Conservation (phyloP, 2,888 invertebrate genomes). For the Xestoiulus laeticollis region DNA sequence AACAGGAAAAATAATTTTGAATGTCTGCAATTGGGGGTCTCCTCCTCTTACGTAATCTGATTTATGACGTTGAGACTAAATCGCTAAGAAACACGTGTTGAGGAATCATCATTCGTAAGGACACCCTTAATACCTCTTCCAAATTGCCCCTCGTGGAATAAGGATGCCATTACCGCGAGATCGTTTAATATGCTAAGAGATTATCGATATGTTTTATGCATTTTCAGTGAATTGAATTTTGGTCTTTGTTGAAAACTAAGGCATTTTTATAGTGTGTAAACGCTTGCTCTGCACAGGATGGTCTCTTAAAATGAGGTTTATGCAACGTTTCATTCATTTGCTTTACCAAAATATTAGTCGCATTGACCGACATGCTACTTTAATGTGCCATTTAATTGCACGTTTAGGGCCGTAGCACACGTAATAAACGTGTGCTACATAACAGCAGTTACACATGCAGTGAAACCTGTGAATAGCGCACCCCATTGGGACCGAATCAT, state of each 20-base stretch:
- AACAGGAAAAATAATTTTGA: conserved; percentile 7
- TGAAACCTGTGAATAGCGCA: no score
- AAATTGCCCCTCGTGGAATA: conserved; percentile 10
- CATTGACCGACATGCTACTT: no score
- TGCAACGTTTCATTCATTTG: no score
- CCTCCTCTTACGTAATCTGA: background rate
- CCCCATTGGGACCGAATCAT: no score
- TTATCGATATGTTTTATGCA: conserved; percentile 31
- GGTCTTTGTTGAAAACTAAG: background rate
- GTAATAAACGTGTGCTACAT: no score
- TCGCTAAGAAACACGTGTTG: conserved; percentile 28
- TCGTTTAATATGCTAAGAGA: conserved; percentile 4
- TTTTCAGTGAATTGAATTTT: background rate
- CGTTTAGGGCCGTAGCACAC: no score
- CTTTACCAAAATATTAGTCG: no score
- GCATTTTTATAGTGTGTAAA: no score
- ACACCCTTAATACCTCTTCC: background rate
- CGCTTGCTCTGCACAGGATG: no score
- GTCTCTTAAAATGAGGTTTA: no score
- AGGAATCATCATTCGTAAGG: background rate
- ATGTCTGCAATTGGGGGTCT: background rate
- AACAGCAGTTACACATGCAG: no score
- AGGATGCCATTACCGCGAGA: background rate
- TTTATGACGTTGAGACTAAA: background rate
- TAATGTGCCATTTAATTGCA: no score